Base-by-base conservation (phyloP, 2,113 vertebrate species). In the Regulus satrapa region DNA sequence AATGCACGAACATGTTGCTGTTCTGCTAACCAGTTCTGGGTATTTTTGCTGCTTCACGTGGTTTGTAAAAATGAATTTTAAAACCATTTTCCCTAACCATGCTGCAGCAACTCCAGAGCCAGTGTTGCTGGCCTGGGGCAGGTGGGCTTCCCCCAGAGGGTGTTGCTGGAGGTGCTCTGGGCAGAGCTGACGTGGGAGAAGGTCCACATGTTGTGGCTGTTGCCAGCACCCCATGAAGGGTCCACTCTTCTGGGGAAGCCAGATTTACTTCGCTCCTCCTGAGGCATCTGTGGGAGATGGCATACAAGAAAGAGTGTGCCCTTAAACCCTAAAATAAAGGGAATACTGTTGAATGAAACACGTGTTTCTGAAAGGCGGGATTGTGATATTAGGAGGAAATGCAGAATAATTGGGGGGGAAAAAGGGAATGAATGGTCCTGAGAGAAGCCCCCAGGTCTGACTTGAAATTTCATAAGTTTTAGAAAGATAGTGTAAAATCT, bases 121-220 rank as follows among this genome's bases (percentile, higher is more conserved):
- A 20, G 1, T 0, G 0, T 14, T 64, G 29, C 12, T 56, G 45
- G 43, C 36, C 14, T 26, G 34, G 6, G 41, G n/a, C 34, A 19
- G 54, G 18, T 52, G 71, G 63, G 54, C 59, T 79, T 40, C 59
- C 19, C 14, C n/a, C 55, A 18, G 58, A 41, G 16, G 6, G 32
- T 38, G 45, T 41, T 79, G 36, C 28, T 89, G 61, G 38, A 92
- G 64, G 24, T 88, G 62, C 45, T 38, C 6, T 9, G 18, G 18
- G 26, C 24, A 79, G n/a, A 73, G 49, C 55, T 52, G 86, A 51
- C 20, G 7, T 75, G n/a, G 49, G n/a, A 73, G 61, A 75, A 52
- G 69, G 32, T 32, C 38, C 74, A 46, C 29, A 29, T 43, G 21
- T 25, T 6, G 0, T 23, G 24, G 71, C 79, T 64, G 12, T 51